phyloP scores from a whole-genome alignment of 2,113 vertebrate genomes.

The Procapra przewalskii region DNA sequence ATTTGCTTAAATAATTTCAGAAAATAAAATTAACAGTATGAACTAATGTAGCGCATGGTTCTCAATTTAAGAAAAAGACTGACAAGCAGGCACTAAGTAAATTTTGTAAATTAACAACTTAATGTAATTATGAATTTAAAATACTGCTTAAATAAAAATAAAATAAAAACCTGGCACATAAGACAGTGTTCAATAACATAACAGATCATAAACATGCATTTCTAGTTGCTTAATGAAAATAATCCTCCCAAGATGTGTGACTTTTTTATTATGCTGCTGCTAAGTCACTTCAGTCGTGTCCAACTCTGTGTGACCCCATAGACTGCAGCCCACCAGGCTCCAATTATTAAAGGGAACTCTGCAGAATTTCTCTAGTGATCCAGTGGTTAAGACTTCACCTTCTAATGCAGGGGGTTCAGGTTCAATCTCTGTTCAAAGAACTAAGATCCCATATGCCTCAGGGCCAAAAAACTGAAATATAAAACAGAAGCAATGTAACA shows the following conservation, averaged over 20 bases:
- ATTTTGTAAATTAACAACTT: constrained; percentile 58
- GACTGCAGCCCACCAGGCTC: too few relatives aligned
- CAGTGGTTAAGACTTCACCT: neutral
- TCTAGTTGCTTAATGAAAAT: neutral
- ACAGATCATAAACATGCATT: neutral
- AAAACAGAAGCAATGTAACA: neutral
- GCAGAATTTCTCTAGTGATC: neutral
- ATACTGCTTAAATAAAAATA: constrained; percentile 29
- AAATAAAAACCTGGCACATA: neutral
- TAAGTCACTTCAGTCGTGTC: too few relatives aligned
- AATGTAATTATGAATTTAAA: constrained; percentile 47
- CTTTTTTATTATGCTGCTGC: neutral
- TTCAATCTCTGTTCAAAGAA: neutral
- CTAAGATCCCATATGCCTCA: neutral
- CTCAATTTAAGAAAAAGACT: constrained; percentile 54
- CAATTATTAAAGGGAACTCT: neutral
- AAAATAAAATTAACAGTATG: constrained; percentile 57
- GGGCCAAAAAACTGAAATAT: neutral
- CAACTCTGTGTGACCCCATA: too few relatives aligned
- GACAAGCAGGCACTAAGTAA: constrained; percentile 57
- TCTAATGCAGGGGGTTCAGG: neutral
- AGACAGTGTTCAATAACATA: neutral
- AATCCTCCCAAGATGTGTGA: neutral
- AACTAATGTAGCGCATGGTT: constrained; percentile 45
- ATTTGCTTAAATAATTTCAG: constrained; percentile 65